These are phyloP conservation scores for Pseudocheirus occidentalis DNA, from an alignment of 2,797 vertebrate genomes.

Conservation along the genomic window DNA sequence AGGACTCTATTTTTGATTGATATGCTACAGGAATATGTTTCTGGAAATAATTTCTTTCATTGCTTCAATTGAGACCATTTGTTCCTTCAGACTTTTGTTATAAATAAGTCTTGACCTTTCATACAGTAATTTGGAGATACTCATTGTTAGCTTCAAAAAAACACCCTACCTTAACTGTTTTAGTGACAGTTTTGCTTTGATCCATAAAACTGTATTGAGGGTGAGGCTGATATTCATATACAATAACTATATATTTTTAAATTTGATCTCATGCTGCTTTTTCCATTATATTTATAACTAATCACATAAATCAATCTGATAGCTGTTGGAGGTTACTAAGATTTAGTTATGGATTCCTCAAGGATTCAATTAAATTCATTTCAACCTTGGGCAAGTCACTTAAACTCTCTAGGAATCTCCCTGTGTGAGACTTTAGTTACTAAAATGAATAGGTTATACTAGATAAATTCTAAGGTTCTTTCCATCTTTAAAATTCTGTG, in stretches of 20 bases:
- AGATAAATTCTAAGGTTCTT: neutral
- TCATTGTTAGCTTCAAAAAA: neutral
- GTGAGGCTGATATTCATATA: neutral
- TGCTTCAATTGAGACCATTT: neutral
- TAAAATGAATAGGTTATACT: neutral
- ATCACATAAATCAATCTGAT: neutral
- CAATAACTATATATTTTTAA: slow-evolving; percentile 9
- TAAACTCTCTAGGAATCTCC: neutral
- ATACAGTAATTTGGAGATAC: neutral
- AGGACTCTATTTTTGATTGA: neutral
- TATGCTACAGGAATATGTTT: slow-evolving; percentile 8
- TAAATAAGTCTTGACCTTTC: neutral
- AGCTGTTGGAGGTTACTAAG: neutral
- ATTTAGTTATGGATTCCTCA: neutral
- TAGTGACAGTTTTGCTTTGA: slow-evolving; percentile 5
- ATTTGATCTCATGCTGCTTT: neutral
- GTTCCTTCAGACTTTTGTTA: slow-evolving; percentile 8
- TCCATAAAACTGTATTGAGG: neutral
- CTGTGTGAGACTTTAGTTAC: neutral
- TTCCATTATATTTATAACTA: neutral
- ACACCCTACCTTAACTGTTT: neutral
- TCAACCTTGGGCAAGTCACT: neutral
- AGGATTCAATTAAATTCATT: neutral
- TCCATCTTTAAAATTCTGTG: neutral
- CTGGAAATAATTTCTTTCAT: slow-evolving; percentile 8